These are phyloP conservation scores for Spodoptera littoralis DNA, from an alignment of 2,888 invertebrate species.

Conservation along the genomic window DNA sequence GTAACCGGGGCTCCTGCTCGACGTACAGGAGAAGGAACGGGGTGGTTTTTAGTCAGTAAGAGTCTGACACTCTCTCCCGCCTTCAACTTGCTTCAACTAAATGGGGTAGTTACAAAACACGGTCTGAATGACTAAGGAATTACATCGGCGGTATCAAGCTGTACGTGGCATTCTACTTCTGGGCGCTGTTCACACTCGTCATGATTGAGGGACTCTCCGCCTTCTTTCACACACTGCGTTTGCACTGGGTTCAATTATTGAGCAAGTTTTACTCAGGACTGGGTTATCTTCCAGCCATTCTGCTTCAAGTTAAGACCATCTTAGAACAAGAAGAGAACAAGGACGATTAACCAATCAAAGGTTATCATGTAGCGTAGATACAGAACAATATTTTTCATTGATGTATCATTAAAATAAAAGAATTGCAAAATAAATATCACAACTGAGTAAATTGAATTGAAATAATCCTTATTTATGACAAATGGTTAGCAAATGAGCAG, in stretches of 20 bases:
- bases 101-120: not conserved
- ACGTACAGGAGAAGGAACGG: no score
- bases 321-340: conserved; percentile 88
- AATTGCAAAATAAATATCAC: conserved; percentile 69
- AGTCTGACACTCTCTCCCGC: no score
- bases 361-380: conserved; percentile 66
- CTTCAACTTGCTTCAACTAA: no score
- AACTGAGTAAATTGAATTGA: conserved; percentile 65
- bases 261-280: conserved; percentile 96
- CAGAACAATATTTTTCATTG: conserved; percentile 70
- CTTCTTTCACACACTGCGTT: conserved; percentile 98
- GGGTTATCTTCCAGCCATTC: conserved; percentile 95
- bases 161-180: conserved; percentile 95
- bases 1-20: no score
- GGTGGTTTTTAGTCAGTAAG: no score
- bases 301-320: conserved; percentile 91
- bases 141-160: conserved; percentile 93
- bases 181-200: conserved; percentile 97
- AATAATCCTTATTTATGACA: conserved; percentile 42
- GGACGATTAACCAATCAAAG: conserved; percentile 72
- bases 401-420: conserved; percentile 46
- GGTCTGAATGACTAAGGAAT: conserved; percentile 91
- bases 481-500: no score
- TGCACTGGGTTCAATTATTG: conserved; percentile 99
- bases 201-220: conserved; percentile 99